phyloP scores from a whole-genome alignment of 1,140 invertebrate genomes.

The Antheraea mylitta region DNA sequence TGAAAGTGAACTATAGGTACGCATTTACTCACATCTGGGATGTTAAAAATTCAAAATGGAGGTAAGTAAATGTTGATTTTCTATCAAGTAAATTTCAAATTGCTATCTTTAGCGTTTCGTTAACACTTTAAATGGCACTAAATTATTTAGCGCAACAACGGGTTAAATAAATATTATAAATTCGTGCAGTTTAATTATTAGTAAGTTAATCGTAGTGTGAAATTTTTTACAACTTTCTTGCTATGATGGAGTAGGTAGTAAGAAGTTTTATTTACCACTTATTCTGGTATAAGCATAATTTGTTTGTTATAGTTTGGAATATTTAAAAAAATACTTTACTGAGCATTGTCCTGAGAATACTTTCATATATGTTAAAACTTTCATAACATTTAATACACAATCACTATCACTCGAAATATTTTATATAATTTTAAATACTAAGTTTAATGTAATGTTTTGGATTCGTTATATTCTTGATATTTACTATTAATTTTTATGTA shows the following conservation, averaged over 20 bases:
- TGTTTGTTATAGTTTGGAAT: not conserved
- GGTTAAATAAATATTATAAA: slow-evolving; percentile 1
- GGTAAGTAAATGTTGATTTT: slow-evolving; percentile 61
- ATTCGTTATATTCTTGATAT: too few species aligned
- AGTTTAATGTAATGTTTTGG: too few species aligned
- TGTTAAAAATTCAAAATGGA: slow-evolving; percentile 32
- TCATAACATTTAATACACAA: too few species aligned
- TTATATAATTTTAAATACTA: too few species aligned
- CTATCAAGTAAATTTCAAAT: slow-evolving; percentile 59
- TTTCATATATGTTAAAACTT: too few species aligned
- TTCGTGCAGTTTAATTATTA: slow-evolving; percentile 17
- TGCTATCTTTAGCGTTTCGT: slow-evolving; percentile 68
- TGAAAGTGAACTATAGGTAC: slow-evolving; percentile 23
- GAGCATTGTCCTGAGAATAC: too few species aligned
- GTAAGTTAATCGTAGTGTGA: slow-evolving; percentile 14
- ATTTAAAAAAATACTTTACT: not conserved
- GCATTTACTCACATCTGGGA: slow-evolving; percentile 29
- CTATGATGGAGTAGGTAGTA: not conserved
- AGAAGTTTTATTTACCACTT: not conserved
- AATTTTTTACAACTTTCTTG: slow-evolving; percentile 6
- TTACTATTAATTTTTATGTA: too few species aligned
- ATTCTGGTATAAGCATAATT: too few species aligned
- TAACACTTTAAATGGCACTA: slow-evolving; percentile 50
- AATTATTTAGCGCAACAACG: slow-evolving; percentile 39
- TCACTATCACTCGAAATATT: too few species aligned